phyloP scores from a whole-genome alignment of 23 tunicate genomes.

The Corella eumyota region DNA sequence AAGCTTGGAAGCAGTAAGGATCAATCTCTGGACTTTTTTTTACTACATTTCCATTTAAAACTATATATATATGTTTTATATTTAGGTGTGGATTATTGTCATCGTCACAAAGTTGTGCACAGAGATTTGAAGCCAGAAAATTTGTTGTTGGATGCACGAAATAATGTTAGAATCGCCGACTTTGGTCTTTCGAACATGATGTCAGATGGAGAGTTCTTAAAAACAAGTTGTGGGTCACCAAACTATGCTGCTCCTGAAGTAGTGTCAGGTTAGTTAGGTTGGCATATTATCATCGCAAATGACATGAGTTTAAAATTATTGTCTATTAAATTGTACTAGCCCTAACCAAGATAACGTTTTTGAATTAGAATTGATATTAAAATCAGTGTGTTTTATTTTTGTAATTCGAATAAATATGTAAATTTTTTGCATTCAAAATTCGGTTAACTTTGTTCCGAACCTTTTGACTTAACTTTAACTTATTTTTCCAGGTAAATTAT shows the following conservation, averaged over 20 bases:
- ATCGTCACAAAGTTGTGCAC: constrained; percentile 97
- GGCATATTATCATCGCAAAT: background rate
- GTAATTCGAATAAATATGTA: too few species aligned
- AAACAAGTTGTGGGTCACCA: constrained; percentile 98
- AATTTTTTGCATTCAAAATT: too few species aligned
- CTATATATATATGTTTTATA: too few species aligned
- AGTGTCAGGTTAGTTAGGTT: constrained; percentile 87
- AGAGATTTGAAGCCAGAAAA: constrained; percentile 98
- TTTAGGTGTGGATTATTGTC: constrained; percentile 93
- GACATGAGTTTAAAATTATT: background rate
- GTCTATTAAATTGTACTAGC: too few species aligned
- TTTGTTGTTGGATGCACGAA: constrained; percentile 71
- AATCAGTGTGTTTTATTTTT: too few species aligned
- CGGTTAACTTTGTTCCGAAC: too few species aligned
- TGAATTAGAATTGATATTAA: too few species aligned
- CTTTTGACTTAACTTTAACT: too few species aligned
- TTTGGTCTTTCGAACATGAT: constrained; percentile 99
- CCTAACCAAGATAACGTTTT: too few species aligned
- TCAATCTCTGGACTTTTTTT: too few species aligned
- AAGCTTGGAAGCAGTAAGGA: too few species aligned
- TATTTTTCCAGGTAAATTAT: constrained; percentile 84
- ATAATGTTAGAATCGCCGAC: constrained; percentile 97
- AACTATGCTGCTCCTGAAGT: constrained; percentile 99
- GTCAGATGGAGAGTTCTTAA: constrained; percentile 98
- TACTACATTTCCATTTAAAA: too few species aligned